A percentile compares a stretch with the other conserved stretches of the same genome.
These are phyloP conservation scores for Amia ocellicauda DNA, from an alignment of 2,113 vertebrate species.

Conservation along the genomic window DNA sequence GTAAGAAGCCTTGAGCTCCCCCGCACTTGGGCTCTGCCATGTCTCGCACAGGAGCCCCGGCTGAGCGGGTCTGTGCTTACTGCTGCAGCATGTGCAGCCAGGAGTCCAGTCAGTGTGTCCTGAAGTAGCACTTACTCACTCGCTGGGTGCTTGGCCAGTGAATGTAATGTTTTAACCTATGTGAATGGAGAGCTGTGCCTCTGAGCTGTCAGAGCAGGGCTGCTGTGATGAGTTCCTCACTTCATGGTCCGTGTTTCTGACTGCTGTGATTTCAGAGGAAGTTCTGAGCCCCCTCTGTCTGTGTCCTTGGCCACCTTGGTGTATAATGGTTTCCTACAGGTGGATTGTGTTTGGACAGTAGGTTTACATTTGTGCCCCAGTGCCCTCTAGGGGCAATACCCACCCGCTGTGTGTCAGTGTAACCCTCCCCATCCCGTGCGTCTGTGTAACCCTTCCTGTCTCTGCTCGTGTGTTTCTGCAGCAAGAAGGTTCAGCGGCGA, in stretches of 20 bases:
- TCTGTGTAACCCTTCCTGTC: no score
- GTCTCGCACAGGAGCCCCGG: no score
- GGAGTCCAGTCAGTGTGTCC: neutral
- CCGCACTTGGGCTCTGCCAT: no score
- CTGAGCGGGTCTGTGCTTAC: accelerated
- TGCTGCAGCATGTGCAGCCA: neutral
- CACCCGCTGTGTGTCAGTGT: no score
- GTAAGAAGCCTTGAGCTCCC: no score
- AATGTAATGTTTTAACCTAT: neutral
- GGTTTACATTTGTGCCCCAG: neutral
- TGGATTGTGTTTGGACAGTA: neutral
- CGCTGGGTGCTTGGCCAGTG: no score
- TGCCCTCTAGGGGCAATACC: no score
- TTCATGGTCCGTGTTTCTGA: conserved; percentile 73
- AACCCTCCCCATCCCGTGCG: no score
- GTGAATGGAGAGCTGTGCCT: neutral
- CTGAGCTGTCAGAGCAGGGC: no score
- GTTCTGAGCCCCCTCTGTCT: conserved; percentile 46
- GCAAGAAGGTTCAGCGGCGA: conserved; percentile 86
- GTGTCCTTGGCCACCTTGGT: no score
- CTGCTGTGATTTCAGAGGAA: conserved; percentile 53
- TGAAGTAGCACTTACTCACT: neutral
- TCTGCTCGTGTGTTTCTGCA: conserved; percentile 45
- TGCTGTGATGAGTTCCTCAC: conserved; percentile 59
- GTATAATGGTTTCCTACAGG: no score